Conservation (phyloP, 2,797 vertebrate species). For the Notolepis coatsorum region DNA sequence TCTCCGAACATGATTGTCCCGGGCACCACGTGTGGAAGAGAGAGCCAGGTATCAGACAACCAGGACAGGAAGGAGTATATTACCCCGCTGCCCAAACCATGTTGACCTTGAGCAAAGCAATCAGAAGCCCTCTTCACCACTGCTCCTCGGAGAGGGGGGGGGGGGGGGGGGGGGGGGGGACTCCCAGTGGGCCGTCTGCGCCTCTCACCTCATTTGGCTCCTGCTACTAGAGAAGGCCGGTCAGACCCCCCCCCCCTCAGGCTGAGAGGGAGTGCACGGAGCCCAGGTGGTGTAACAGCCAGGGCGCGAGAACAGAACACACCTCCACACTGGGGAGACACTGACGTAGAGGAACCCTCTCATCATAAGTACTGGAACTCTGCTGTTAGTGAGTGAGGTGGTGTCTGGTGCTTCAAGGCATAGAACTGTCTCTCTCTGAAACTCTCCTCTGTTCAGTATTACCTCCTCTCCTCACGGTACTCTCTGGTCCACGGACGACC, state of each 20-base stretch:
- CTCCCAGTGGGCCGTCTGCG: constrained; percentile 61
- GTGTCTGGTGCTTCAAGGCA: no score
- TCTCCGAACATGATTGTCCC: no score
- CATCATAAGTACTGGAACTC: no score
- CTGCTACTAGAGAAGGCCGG: constrained; percentile 73
- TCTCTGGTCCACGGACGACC: no score
- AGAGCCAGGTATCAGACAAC: constrained; percentile 9
- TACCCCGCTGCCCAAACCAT: constrained; percentile 54
- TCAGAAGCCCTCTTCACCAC: constrained; percentile 61
- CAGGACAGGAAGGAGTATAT: constrained; percentile 61
- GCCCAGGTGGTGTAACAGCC: constrained; percentile 60
- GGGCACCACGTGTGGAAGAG: no score
- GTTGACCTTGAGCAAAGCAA: constrained; percentile 82
- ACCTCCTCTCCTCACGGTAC: no score
- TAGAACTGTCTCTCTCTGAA: no score
- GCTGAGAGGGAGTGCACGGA: constrained; percentile 45
- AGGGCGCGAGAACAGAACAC: constrained; percentile 50
- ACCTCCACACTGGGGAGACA: constrained; percentile 27
- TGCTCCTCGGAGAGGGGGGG: constrained; percentile 52
- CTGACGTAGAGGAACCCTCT: constrained; percentile 30
- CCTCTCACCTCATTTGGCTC: constrained; percentile 78
- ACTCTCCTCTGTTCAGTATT: no score
- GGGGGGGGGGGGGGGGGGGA: constrained; percentile 58
- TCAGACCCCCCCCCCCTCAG: constrained; percentile 54
- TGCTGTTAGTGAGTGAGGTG: no score